phyloP scores from a whole-genome alignment of 2,888 invertebrate species.

The Drosophila lacicola region DNA sequence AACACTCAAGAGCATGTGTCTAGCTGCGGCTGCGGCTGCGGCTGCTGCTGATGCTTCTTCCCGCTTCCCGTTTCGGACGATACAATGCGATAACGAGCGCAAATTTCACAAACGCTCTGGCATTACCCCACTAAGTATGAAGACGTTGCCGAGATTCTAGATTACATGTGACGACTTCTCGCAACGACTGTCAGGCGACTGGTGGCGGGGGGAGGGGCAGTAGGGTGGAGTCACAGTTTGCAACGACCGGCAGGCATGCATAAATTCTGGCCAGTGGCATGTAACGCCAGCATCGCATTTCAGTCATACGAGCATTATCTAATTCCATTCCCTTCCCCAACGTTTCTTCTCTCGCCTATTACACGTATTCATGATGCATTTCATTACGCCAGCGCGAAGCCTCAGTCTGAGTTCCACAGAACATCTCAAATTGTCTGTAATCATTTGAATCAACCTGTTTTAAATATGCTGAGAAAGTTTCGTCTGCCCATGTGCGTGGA shows the following conservation, averaged over 20 bases:
- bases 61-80: slow-evolving; percentile 30
- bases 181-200: slow-evolving; percentile 34
- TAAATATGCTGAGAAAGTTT: slow-evolving; percentile 69
- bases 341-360: slow-evolving; percentile 31
- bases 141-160: slow-evolving; percentile 78
- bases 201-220: background rate
- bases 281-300: slow-evolving; percentile 78
- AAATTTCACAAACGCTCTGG: slow-evolving; percentile 73
- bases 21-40: slow-evolving; percentile 16
- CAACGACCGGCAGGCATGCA: slow-evolving; percentile 65
- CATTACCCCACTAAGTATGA: slow-evolving; percentile 75
- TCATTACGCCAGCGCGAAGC: slow-evolving; percentile 17
- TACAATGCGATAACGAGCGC: slow-evolving; percentile 79
- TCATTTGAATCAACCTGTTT: slow-evolving; percentile 71
- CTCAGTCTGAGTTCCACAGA: slow-evolving; percentile 37
- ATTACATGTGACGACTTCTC: slow-evolving; percentile 73
- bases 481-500: slow-evolving; percentile 21
- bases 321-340: slow-evolving; percentile 54
- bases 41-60: background rate
- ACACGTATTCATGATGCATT: slow-evolving; percentile 38
- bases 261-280: slow-evolving; percentile 74
- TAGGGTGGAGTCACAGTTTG: slow-evolving; percentile 23
- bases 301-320: slow-evolving; percentile 73
- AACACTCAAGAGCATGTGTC: slow-evolving; percentile 66
- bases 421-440: slow-evolving; percentile 44